Conservation (phyloP, 1,140 invertebrate genomes). For the Sarcophaga bullata region DNA sequence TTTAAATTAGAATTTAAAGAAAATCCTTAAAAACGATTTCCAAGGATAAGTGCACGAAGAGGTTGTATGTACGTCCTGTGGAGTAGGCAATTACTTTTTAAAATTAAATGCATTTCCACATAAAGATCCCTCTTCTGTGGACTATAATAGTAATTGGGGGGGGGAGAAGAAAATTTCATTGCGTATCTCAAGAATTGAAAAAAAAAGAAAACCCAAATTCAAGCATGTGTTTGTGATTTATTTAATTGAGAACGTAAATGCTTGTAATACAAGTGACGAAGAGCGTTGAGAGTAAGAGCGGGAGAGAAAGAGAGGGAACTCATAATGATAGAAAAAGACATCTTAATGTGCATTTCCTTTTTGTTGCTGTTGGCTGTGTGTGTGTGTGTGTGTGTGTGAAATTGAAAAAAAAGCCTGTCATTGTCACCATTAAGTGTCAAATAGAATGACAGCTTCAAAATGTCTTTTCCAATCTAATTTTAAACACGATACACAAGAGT, state of each 20-base stretch:
- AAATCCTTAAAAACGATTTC: neutral
- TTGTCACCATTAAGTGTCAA: neutral
- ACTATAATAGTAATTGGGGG: neutral
- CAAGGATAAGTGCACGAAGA: neutral
- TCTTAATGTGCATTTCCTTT: neutral
- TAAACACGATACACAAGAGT: neutral
- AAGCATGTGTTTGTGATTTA: neutral
- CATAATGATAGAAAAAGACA: no score
- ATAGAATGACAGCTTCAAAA: neutral
- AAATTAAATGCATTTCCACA: neutral
- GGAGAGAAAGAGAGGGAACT: no score
- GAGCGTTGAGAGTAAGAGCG: no score
- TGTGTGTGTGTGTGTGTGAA: neutral
- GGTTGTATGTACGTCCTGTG: neutral
- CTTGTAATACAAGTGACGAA: no score
- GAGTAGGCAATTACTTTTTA: neutral
- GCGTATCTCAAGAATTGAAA: neutral
- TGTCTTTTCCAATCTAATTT: neutral
- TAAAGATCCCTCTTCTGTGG: neutral
- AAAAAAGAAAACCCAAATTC: no score
- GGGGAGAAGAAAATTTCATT: neutral
- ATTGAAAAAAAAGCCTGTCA: neutral
- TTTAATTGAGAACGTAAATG: neutral
- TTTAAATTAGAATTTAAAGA: neutral
- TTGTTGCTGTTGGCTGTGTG: neutral